phyloP scores from a whole-genome alignment of 2,888 invertebrate genomes.

The Onchidella celtica region DNA sequence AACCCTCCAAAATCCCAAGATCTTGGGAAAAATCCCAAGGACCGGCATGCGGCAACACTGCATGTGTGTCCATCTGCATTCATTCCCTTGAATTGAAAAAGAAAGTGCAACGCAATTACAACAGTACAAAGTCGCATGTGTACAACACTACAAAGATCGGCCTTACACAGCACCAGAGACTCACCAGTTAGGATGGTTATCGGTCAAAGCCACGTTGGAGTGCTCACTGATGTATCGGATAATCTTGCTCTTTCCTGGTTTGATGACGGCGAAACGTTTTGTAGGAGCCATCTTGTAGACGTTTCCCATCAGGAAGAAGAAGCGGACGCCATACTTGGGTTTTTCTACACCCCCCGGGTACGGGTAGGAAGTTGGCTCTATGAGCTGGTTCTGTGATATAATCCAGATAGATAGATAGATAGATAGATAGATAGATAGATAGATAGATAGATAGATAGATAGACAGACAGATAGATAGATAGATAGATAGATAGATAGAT shows the following conservation, averaged over 20 bases:
- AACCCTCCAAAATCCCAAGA: too few species aligned
- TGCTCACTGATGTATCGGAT: slow-evolving; percentile 55
- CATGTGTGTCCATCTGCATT: not conserved
- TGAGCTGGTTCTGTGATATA: slow-evolving; percentile 44
- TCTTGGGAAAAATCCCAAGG: too few species aligned
- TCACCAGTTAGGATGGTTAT: slow-evolving; percentile 66
- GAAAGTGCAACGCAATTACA: too few species aligned
- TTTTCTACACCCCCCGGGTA: slow-evolving; percentile 53
- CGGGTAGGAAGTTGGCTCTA: slow-evolving; percentile 54
- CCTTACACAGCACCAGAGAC: too few species aligned
- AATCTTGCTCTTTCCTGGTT: slow-evolving; percentile 50
- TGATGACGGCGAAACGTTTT: slow-evolving; percentile 48
- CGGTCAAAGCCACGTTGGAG: slow-evolving; percentile 58
- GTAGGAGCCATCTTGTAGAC: slow-evolving; percentile 48
- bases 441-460: too few species aligned
- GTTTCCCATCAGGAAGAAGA: slow-evolving; percentile 54
- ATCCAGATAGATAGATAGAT: too few species aligned
- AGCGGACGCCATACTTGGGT: slow-evolving; percentile 51
- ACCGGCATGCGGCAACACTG: too few species aligned
- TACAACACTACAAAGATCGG: too few species aligned
- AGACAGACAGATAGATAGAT: too few species aligned
- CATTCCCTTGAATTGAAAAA: not conserved
- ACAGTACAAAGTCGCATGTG: too few species aligned
- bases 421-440: too few species aligned
- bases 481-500: too few species aligned